These are phyloP conservation scores for Equus przewalskii DNA, from an alignment of 2,113 vertebrate species.

Conservation along the genomic window DNA sequence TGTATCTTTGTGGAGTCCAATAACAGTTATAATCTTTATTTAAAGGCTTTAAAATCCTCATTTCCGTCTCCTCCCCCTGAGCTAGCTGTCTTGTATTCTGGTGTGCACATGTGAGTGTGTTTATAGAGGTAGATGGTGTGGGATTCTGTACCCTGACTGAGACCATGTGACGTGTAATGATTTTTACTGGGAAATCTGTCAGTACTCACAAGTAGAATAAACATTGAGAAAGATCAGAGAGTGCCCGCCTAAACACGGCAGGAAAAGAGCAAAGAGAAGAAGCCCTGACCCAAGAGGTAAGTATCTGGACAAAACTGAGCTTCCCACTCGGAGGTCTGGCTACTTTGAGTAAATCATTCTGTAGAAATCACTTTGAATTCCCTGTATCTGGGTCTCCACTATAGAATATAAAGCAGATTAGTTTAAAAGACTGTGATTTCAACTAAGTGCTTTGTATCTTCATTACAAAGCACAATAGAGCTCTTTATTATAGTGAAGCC, in stretches of 20 bases:
- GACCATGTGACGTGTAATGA: neutral
- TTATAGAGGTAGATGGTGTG: too few relatives aligned
- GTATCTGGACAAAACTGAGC: neutral
- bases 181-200: neutral
- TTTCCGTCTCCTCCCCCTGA: conserved; percentile 28
- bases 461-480: conserved; percentile 82
- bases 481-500: conserved; percentile 68
- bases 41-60: conserved; percentile 31
- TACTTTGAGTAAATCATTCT: conserved; percentile 8
- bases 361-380: conserved; percentile 60
- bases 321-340: neutral
- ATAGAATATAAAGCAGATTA: conserved; percentile 61
- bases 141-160: neutral
- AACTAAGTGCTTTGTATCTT: conserved; percentile 80
- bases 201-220: conserved; percentile 14
- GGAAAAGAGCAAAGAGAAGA: neutral
- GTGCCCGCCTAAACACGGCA: neutral
- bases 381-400: neutral
- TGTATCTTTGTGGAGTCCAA: neutral
- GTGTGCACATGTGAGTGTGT: accelerated
- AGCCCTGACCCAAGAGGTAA: neutral
- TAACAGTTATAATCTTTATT: conserved; percentile 43
- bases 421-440: conserved; percentile 80
- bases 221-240: neutral
- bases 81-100: neutral